Conservation (phyloP, 2,113 vertebrate species). For the Pontoporia blainvillei region DNA sequence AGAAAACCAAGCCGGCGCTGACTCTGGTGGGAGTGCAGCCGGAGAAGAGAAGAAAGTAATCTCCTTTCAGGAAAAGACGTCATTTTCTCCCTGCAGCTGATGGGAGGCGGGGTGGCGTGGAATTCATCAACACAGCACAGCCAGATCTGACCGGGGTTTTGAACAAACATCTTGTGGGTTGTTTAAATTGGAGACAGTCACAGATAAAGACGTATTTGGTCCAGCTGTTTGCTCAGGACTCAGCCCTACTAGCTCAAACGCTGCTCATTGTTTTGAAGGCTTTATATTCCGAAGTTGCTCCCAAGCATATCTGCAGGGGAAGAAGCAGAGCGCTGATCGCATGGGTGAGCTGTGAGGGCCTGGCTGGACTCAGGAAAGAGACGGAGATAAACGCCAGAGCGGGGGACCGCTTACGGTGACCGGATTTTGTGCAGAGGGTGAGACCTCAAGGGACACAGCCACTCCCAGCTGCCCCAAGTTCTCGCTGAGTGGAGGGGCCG, state of each 20-base stretch:
- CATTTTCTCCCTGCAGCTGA: constrained; percentile 45
- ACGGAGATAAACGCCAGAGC: constrained; percentile 52
- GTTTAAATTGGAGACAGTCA: constrained; percentile 61
- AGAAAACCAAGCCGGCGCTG: neutral
- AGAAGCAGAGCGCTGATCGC: constrained; percentile 67
- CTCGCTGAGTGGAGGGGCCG: neutral
- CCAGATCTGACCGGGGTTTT: constrained; percentile 7
- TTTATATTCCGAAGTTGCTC: constrained; percentile 65
- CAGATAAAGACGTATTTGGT: constrained; percentile 50
- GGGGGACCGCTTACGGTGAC: neutral
- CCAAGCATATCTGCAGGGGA: constrained; percentile 69
- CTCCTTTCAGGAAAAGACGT: constrained; percentile 31
- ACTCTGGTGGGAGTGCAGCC: neutral
- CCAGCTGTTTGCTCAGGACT: constrained; percentile 72
- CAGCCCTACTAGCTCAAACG: constrained; percentile 70
- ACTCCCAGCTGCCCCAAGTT: neutral
- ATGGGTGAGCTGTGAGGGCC: constrained; percentile 44
- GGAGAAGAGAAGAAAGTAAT: neutral
- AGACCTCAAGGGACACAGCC: neutral
- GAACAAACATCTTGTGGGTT: constrained; percentile 58
- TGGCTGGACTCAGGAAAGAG: constrained; percentile 44
- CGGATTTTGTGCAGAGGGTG: neutral
- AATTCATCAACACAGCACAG: neutral
- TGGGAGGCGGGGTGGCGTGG: neutral
- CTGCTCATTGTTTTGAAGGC: constrained; percentile 58